Conservation (phyloP, 2,113 vertebrate genomes). For the Spea multiplicata region DNA sequence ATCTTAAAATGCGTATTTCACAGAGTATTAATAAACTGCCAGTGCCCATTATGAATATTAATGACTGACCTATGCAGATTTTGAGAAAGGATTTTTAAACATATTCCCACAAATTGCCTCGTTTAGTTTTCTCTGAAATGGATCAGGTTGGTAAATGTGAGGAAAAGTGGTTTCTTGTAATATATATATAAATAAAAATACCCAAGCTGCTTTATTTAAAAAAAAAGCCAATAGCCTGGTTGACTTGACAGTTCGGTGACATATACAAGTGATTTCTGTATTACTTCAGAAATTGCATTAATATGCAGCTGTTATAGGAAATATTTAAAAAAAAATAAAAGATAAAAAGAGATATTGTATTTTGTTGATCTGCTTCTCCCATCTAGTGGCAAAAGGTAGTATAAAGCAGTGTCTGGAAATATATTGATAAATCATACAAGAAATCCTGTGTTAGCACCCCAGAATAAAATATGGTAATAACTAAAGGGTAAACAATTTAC, state of each 20-base stretch:
- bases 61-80: conserved; percentile 5
- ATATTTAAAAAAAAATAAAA: conserved; percentile 32
- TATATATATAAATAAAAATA: conserved; percentile 30
- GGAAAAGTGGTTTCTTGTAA: conserved; percentile 7
- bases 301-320: conserved; percentile 48
- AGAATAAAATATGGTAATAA: no score
- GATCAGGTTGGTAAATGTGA: conserved; percentile 20
- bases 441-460: not conserved
- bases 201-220: conserved; percentile 35
- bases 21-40: conserved; percentile 27
- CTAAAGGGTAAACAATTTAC: no score
- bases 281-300: conserved; percentile 49
- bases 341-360: conserved; percentile 12
- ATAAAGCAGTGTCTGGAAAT: conserved; percentile 52
- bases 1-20: conserved; percentile 25
- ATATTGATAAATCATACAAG: not conserved
- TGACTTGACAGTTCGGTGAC: conserved; percentile 45
- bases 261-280: conserved; percentile 50
- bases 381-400: conserved; percentile 69
- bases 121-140: conserved; percentile 21
- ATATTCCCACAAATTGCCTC: not conserved
- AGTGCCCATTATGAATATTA: conserved; percentile 8
- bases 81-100: not conserved
- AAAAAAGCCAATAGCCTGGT: conserved; percentile 43
- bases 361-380: conserved; percentile 71